Percentiles rank a stretch among this genome's conserved stretches.
These are phyloP conservation scores for Hypocryptadius cinnamomeus DNA, from an alignment of 2,113 vertebrate species.

Conservation along the genomic window DNA sequence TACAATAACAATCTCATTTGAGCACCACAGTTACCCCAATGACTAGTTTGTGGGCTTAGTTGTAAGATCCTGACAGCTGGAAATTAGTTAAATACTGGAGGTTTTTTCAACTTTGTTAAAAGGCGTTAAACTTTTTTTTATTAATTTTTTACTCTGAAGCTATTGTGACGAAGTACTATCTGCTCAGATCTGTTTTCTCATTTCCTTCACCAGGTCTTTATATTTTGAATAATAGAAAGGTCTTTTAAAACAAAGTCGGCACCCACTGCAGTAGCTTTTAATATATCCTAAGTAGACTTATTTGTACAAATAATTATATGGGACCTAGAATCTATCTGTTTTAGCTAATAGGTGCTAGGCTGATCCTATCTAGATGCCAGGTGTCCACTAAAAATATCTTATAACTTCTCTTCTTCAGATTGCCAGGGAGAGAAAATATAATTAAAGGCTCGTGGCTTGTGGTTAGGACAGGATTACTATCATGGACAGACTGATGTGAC, in stretches of 20 bases:
- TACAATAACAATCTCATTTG: neutral
- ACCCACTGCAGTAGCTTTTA: neutral
- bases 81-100: neutral
- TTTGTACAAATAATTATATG: neutral
- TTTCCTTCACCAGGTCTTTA: neutral
- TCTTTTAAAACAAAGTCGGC: neutral
- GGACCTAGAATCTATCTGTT: neutral
- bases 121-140: accelerated
- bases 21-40: neutral
- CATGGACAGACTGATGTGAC: neutral
- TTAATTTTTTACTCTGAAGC: neutral
- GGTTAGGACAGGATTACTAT: neutral
- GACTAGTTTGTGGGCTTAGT: neutral
- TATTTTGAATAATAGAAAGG: neutral
- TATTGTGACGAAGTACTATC: neutral
- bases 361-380: neutral
- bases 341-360: neutral
- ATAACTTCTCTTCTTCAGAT: neutral
- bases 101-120: neutral
- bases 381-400: neutral
- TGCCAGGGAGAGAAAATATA: neutral
- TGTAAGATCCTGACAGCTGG: neutral
- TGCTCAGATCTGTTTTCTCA: neutral
- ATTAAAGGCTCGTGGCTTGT: neutral
- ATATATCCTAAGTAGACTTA: neutral